Evolutionary conservation across 2,888 invertebrate species (phyloP), one percentile per base, ranked within the genome.

Genomic region (Candidula unifasciata): DNA sequence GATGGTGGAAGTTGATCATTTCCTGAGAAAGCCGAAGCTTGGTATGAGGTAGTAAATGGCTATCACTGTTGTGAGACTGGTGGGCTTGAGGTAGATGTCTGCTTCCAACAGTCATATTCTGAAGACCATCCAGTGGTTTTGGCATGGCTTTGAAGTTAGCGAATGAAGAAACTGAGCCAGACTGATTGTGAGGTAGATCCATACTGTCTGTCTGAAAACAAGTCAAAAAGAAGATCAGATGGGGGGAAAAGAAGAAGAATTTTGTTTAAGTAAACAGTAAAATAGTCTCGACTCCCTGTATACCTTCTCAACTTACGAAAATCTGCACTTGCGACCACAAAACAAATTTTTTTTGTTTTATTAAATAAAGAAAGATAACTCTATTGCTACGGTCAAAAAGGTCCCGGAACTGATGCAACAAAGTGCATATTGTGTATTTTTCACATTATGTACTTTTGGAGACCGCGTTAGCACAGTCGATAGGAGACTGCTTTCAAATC

Each of bases 31-130:
- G 79, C 60, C 83, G 44, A 35, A 71, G 71, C 30, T 79, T 74
- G 0, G 86, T 68, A 44, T 88, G 88, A 87, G 88, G 87, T 89
- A 88, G 83, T 85, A 85, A 73, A 86, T 89, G 83, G 78, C 82
- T 57, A 44, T 83, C 71, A 37, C 71, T 64, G 66, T 76, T 68
- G 0, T 83, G 80, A 52, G 80, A 57, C 21, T 68, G 83, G n/a
- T 77, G 78, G 24, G 79, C 83, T 24, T 71, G 37, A 44, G 57
- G 74, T 60, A 81, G 73, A 24, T 82, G 82, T 27, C 82, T 33
- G 21, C 37, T 10, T 10, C 71, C 60, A 30, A 79, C 24, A 30
- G 71, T 16, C 73, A 79, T 60, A 35, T 52, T 30, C 54, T 68
- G 83, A 16, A 60, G 52, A 24, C 76, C 82, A 18, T 82, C 82